A percentile compares a stretch with the other conserved stretches of the same genome.
Evolutionary conservation across 2,113 vertebrate species (phyloP).

Genomic region (Sigmodon hispidus): DNA sequence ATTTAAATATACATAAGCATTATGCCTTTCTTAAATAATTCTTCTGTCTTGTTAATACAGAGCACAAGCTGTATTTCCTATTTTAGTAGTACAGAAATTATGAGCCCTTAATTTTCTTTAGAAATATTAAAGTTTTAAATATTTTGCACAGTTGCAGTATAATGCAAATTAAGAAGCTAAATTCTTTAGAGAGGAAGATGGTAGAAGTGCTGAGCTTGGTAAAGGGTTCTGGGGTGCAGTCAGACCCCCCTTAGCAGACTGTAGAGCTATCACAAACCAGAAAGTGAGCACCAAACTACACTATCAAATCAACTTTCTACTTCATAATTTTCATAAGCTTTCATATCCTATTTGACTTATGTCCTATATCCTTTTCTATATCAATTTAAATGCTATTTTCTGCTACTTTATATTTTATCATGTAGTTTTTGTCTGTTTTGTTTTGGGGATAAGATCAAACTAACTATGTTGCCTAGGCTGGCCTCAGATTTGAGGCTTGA

Average conservation of each 20-base stretch:
- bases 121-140: background rate
- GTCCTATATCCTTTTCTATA: background rate
- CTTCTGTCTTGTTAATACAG: constrained; percentile 20
- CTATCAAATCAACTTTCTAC: background rate
- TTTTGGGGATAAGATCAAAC: background rate
- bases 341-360: background rate
- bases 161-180: background rate
- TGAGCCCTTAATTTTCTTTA: background rate
- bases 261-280: background rate
- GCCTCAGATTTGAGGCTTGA: background rate
- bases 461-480: background rate
- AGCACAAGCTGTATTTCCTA: background rate
- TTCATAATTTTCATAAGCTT: background rate
- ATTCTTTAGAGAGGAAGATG: background rate
- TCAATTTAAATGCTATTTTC: constrained; percentile 1
- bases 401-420: background rate
- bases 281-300: background rate
- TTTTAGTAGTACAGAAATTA: background rate
- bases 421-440: background rate
- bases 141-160: background rate
- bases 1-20: background rate
- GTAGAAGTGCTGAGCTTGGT: background rate
- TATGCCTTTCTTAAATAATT: background rate
- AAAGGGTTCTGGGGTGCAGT: background rate
- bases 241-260: background rate